A percentile compares a stretch with the other conserved stretches of the same genome.
These are phyloP conservation scores for Cathartes aura DNA, from an alignment of 2,113 vertebrate genomes.

Conservation along the genomic window DNA sequence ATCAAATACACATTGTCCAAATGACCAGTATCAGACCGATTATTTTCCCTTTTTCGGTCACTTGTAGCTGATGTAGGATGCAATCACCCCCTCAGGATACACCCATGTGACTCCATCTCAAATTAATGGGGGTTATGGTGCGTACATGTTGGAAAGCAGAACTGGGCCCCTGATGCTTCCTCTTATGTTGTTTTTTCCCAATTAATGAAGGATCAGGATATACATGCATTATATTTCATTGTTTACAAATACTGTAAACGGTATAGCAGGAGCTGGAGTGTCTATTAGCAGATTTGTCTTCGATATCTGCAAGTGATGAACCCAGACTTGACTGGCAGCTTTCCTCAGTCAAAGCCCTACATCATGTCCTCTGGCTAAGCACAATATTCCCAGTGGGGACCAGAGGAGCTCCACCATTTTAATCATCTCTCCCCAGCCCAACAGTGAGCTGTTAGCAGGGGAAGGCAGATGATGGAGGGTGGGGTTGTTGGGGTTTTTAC, in stretches of 20 bases:
- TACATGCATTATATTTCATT: background rate
- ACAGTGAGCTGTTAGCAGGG: background rate
- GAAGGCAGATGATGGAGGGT: background rate
- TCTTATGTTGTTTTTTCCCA: background rate
- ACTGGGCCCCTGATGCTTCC: background rate
- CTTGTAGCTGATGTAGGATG: slow-evolving; percentile 24
- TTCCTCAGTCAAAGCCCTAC: background rate
- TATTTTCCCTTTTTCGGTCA: slow-evolving; percentile 39
- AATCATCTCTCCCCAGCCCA: background rate
- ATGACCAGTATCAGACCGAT: slow-evolving; percentile 65
- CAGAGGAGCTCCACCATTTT: background rate
- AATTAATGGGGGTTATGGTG: slow-evolving; percentile 10
- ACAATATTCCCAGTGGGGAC: background rate
- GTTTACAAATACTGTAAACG: background rate
- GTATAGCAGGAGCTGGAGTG: background rate
- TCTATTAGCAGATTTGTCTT: background rate
- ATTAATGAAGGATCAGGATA: slow-evolving; percentile 16
- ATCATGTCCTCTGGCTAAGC: background rate
- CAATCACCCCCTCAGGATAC: background rate
- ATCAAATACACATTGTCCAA: slow-evolving; percentile 74
- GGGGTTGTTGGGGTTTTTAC: background rate
- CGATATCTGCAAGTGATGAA: background rate
- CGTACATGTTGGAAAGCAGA: background rate
- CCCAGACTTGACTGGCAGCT: background rate
- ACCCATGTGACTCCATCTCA: background rate